Percentiles rank a stretch among this genome's conserved stretches.
phyloP scores from a whole-genome alignment of 2,113 vertebrate genomes.

The Willisornis vidua region DNA sequence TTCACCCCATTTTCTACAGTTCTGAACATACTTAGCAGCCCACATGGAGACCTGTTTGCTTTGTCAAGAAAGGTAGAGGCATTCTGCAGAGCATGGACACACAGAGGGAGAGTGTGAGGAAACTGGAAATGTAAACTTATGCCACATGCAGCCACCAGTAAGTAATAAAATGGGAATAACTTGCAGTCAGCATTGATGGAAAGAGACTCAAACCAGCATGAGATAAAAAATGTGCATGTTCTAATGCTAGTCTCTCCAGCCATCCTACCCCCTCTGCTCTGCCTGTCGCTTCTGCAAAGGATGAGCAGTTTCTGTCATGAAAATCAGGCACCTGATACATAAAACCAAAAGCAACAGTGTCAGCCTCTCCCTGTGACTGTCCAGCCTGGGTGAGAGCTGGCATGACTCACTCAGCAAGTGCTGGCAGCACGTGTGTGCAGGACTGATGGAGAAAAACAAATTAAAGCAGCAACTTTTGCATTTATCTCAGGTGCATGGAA shows the following conservation, averaged over 20 bases:
- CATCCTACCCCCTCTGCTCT: background rate
- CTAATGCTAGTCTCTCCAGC: background rate
- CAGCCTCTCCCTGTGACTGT: background rate
- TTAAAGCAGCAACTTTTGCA: background rate
- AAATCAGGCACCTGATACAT: background rate
- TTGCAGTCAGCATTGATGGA: background rate
- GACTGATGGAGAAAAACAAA: background rate
- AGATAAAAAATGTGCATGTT: background rate
- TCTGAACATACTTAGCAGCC: background rate
- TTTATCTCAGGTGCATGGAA: background rate
- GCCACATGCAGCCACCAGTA: background rate
- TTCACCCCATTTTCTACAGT: background rate
- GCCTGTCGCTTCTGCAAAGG: background rate
- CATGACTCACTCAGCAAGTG: background rate
- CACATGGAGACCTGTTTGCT: background rate
- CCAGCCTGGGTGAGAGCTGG: background rate
- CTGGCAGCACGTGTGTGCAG: background rate
- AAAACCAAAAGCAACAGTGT: background rate
- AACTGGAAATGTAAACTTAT: background rate
- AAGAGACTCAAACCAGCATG: background rate
- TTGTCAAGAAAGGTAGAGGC: background rate
- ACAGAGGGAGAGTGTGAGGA: background rate
- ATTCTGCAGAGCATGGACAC: background rate
- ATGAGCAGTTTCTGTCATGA: background rate
- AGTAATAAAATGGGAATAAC: background rate